Evolutionary conservation across 2,113 vertebrate genomes (phyloP).

Genomic region (Chloebia gouldiae): DNA sequence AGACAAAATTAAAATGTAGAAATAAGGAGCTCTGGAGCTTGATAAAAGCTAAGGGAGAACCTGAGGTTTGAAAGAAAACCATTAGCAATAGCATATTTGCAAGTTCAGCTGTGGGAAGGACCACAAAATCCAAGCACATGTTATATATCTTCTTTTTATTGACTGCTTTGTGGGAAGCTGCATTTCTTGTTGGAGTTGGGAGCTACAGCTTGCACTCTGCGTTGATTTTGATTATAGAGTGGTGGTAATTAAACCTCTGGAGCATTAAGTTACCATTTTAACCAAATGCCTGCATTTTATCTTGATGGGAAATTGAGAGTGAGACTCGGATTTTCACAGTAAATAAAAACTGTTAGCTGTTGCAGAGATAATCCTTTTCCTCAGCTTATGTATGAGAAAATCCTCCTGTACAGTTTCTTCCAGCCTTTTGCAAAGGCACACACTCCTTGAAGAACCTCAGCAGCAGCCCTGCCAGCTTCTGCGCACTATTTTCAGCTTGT

Average conservation of each 20-base stretch:
- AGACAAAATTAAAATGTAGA: background rate
- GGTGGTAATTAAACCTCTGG: slow-evolving; percentile 59
- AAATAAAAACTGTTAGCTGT: slow-evolving; percentile 47
- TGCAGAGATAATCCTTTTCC: slow-evolving; percentile 7
- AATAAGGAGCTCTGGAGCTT: background rate
- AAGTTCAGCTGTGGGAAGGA: background rate
- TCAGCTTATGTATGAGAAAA: background rate
- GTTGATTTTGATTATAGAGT: slow-evolving; percentile 14
- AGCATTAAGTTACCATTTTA: slow-evolving; percentile 62
- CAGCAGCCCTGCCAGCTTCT: background rate
- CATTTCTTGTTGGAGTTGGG: background rate
- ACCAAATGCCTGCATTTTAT: slow-evolving; percentile 53
- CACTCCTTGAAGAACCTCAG: background rate
- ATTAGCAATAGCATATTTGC: background rate
- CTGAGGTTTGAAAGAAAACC: background rate
- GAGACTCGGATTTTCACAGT: slow-evolving; percentile 38
- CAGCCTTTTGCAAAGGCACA: background rate
- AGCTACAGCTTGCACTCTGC: background rate
- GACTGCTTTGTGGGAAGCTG: background rate
- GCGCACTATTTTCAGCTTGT: background rate
- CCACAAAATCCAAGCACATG: background rate
- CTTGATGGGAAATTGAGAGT: slow-evolving; percentile 43
- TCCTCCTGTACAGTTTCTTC: background rate
- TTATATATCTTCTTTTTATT: background rate
- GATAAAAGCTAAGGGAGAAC: background rate